A percentile compares a stretch with the other conserved stretches of the same genome.
These are phyloP conservation scores for Drosophila suboccidentalis DNA, from an alignment of 2,888 invertebrate species.

Conservation along the genomic window DNA sequence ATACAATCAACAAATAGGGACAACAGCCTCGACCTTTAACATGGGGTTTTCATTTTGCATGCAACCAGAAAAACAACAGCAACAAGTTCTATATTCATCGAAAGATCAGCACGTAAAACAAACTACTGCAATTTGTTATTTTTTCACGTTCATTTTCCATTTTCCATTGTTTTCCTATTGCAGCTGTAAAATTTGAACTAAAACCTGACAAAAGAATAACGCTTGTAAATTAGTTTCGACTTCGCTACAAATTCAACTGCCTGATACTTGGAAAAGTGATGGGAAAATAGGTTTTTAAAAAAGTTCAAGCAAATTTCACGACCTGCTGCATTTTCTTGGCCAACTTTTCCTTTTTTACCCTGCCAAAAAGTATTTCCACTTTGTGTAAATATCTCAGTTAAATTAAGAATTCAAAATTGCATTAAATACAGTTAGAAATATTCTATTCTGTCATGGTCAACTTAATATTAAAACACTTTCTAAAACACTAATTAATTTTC, in stretches of 20 bases:
- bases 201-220: constrained; percentile 14
- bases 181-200: constrained; percentile 10
- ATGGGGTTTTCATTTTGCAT: constrained; percentile 1
- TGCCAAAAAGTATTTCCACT: not conserved
- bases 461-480: too few relatives aligned
- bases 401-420: not conserved
- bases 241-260: not conserved
- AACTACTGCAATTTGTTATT: constrained; percentile 35
- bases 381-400: not conserved
- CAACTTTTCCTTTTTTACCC: not conserved
- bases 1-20: constrained; percentile 56
- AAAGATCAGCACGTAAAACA: constrained; percentile 52
- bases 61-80: not conserved
- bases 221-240: constrained; percentile 39
- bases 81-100: constrained; percentile 11
- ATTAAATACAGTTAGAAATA: not conserved
- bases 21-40: constrained; percentile 52
- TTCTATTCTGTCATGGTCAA: too few relatives aligned
- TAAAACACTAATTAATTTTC: too few relatives aligned
- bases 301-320: not conserved
- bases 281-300: not conserved
- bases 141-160: constrained; percentile 1
- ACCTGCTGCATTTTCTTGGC: not conserved
- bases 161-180: constrained; percentile 15
- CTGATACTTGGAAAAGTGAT: not conserved